These are phyloP conservation scores for Apeltes quadracus DNA, from an alignment of 2,113 vertebrate genomes.

Conservation along the genomic window DNA sequence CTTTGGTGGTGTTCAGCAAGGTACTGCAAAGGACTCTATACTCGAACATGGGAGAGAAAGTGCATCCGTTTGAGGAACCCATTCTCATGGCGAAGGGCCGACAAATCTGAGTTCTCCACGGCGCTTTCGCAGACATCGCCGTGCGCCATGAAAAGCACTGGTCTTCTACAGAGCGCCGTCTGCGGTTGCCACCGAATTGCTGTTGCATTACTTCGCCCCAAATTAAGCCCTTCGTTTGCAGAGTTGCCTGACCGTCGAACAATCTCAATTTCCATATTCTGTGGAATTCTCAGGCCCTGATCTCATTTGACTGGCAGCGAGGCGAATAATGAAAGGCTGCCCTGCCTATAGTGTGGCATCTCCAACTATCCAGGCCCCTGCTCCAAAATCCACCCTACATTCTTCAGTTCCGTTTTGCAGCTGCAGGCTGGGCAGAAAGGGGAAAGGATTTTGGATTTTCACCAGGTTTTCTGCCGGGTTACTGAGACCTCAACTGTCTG, in stretches of 20 bases:
- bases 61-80: constrained; percentile 47
- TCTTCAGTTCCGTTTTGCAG: constrained; percentile 58
- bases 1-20: constrained; percentile 35
- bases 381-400: constrained; percentile 46
- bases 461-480: constrained; percentile 45
- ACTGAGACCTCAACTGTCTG: constrained; percentile 18
- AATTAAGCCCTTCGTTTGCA: constrained; percentile 73
- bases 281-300: constrained; percentile 61
- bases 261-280: constrained; percentile 74
- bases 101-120: constrained; percentile 60
- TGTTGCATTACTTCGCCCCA: constrained; percentile 56
- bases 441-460: constrained; percentile 51
- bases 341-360: constrained; percentile 53
- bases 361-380: constrained; percentile 29
- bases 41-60: constrained; percentile 23
- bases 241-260: constrained; percentile 57
- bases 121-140: constrained; percentile 53
- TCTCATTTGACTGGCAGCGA: constrained; percentile 66
- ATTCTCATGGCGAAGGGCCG: constrained; percentile 46
- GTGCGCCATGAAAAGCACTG: constrained; percentile 29
- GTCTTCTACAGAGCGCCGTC: constrained; percentile 47
- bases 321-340: constrained; percentile 58
- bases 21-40: constrained; percentile 29
- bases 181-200: constrained; percentile 51
- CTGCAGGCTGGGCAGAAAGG: constrained; percentile 47